A percentile compares a stretch with the other conserved stretches of the same genome.
Conservation (phyloP, 2,888 invertebrate species). For the Metalampra italica region DNA sequence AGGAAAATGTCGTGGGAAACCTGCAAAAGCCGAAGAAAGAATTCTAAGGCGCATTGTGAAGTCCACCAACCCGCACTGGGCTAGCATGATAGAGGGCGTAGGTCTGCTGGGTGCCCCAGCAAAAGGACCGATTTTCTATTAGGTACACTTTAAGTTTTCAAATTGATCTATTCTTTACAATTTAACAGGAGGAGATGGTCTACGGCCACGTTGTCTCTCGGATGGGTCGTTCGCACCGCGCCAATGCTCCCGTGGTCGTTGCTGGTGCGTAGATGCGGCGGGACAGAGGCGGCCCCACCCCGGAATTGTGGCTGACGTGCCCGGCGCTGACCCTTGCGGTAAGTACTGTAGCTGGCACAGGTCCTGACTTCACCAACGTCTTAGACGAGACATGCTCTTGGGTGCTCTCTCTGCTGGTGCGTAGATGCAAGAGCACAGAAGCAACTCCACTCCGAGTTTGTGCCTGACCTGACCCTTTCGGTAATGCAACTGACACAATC, state of each 20-base stretch:
- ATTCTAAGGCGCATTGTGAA: too few species aligned
- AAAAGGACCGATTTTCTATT: too few species aligned
- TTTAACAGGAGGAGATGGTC: conserved; percentile 43
- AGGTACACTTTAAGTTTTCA: too few species aligned
- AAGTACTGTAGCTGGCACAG: conserved; percentile 9
- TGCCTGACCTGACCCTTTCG: conserved; percentile 50
- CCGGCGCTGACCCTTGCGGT: conserved; percentile 52
- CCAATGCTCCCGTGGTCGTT: conserved; percentile 84
- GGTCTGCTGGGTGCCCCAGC: too few species aligned
- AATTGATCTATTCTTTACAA: background rate
- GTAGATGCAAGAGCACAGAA: conserved; percentile 10
- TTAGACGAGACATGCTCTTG: too few species aligned
- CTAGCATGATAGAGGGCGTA: too few species aligned
- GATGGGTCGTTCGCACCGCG: conserved; percentile 85
- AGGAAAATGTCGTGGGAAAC: too few species aligned
- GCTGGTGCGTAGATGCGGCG: conserved; percentile 94
- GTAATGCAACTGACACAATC: too few species aligned
- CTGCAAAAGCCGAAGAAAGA: too few species aligned
- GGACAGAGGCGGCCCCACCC: conserved; percentile 47
- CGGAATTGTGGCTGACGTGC: conserved; percentile 31
- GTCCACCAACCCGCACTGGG: too few species aligned
- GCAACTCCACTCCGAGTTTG: conserved; percentile 26
- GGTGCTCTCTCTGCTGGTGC: too few species aligned
- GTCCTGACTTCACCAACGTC: too few species aligned
- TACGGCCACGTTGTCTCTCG: conserved; percentile 82